phyloP scores from a whole-genome alignment of 2,113 vertebrate species.

The Sander lucioperca region DNA sequence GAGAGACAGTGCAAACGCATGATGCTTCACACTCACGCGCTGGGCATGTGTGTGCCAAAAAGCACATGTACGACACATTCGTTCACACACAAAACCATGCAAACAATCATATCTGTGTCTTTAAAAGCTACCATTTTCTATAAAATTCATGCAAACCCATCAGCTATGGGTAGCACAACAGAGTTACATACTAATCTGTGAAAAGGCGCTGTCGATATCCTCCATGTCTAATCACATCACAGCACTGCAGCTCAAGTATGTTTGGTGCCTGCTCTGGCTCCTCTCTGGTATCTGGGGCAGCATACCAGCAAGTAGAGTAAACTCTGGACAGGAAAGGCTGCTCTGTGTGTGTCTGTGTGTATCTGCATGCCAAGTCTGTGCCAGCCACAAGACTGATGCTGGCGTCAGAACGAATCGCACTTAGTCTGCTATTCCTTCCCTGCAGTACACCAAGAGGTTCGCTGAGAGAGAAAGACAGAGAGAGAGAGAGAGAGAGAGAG shows the following conservation, averaged over 20 bases:
- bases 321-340: constrained; percentile 57
- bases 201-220: constrained; percentile 54
- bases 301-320: constrained; percentile 51
- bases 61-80: neutral
- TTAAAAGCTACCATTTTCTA: constrained; percentile 29
- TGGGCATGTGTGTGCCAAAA: neutral
- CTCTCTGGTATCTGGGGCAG: constrained; percentile 70
- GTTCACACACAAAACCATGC: constrained; percentile 5
- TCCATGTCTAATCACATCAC: constrained; percentile 68
- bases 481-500: constrained; percentile 12
- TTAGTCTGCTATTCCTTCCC: constrained; percentile 44
- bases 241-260: constrained; percentile 57
- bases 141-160: constrained; percentile 22
- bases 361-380: constrained; percentile 63
- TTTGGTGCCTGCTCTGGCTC: constrained; percentile 62
- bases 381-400: constrained; percentile 71
- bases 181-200: constrained; percentile 51
- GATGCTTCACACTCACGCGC: constrained; percentile 10
- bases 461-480: constrained; percentile 14
- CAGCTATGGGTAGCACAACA: constrained; percentile 34
- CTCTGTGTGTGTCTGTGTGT: constrained; percentile 21
- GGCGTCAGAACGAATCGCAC: constrained; percentile 68
- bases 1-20: constrained; percentile 27
- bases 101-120: constrained; percentile 21
- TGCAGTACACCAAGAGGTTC: constrained; percentile 60